phyloP scores from a whole-genome alignment of 2,888 invertebrate species.

The Chromoteleia sp. region DNA sequence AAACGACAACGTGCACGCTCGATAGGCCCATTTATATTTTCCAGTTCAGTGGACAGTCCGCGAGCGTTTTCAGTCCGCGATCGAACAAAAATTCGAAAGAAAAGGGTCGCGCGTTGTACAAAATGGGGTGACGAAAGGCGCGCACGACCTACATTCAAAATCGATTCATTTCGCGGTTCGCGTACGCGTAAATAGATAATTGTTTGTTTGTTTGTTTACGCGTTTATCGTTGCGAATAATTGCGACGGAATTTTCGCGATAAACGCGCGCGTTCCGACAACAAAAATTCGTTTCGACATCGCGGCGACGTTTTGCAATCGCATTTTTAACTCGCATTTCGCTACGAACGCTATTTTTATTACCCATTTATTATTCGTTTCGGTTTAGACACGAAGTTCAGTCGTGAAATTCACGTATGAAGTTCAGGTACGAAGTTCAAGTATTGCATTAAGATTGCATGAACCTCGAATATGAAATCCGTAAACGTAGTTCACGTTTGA shows the following conservation, averaged over 20 bases:
- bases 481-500: no score
- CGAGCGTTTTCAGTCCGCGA: not conserved
- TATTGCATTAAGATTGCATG: no score
- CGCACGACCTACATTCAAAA: constrained; percentile 37
- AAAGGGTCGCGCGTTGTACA: constrained; percentile 28
- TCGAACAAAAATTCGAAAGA: constrained; percentile 22
- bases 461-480: no score
- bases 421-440: no score
- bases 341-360: no score
- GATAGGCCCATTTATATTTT: constrained; percentile 45
- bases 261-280: not conserved
- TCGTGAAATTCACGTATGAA: no score
- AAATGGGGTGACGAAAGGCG: constrained; percentile 36
- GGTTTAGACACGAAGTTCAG: no score
- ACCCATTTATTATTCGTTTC: no score
- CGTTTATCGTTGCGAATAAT: constrained; percentile 27
- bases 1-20: constrained; percentile 1
- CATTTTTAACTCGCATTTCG: no score
- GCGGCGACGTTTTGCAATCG: no score
- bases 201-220: constrained; percentile 50
- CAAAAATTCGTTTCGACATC: constrained; percentile 10
- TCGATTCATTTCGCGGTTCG: constrained; percentile 32
- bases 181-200: constrained; percentile 20
- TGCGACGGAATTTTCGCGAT: constrained; percentile 15
- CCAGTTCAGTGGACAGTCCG: constrained; percentile 30